Conservation (phyloP, 2,113 vertebrate genomes). For the Salminus brasiliensis region DNA sequence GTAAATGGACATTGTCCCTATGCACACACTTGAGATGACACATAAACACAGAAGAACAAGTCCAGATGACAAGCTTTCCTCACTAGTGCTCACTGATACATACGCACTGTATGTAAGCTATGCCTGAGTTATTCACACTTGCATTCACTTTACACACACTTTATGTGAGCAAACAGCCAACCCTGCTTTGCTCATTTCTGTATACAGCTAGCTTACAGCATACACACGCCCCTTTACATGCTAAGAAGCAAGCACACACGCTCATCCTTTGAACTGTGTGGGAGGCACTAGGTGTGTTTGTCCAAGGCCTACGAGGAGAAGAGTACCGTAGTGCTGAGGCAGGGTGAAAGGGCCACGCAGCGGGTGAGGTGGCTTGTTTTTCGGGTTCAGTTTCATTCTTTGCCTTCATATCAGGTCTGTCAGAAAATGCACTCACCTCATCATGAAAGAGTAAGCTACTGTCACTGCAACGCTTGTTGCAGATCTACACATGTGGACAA, state of each 20-base stretch:
- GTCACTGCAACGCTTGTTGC: neutral
- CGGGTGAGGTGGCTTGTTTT: constrained; percentile 63
- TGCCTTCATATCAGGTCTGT: neutral
- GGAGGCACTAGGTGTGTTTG: constrained; percentile 54
- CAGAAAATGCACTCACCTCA: constrained; percentile 31
- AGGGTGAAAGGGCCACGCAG: constrained; percentile 7
- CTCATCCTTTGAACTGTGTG: constrained; percentile 33
- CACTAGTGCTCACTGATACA: neutral
- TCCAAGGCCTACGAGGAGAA: constrained; percentile 49
- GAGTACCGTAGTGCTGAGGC: constrained; percentile 26
- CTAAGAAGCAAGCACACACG: constrained; percentile 14
- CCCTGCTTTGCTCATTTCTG: neutral
- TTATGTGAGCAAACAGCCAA: neutral
- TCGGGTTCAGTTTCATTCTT: constrained; percentile 61
- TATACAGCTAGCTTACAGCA: neutral
- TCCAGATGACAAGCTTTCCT: neutral
- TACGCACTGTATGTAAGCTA: neutral
- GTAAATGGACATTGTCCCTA: neutral
- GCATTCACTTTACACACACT: neutral
- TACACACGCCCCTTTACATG: neutral
- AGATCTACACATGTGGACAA: neutral
- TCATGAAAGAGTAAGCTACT: constrained; percentile 7
- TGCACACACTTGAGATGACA: neutral
- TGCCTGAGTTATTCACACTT: neutral
- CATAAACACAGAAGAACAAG: neutral